Evolutionary conservation across 2,113 vertebrate genomes (phyloP), one percentile per base, ranked within the genome.

Genomic region (Amblyopsis rosae): DNA sequence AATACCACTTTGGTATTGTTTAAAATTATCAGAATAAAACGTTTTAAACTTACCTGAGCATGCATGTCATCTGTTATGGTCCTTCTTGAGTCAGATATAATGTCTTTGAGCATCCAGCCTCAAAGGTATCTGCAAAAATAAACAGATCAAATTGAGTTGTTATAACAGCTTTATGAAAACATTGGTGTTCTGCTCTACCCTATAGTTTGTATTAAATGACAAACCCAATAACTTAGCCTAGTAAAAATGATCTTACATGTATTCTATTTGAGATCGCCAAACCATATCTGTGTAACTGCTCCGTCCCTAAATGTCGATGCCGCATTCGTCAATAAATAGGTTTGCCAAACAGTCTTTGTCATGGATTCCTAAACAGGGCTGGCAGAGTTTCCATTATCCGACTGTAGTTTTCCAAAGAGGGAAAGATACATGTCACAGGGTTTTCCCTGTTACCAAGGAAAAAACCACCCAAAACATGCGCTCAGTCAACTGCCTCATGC

Each of bases 61-160:
- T 93, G 90, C 93, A 94, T 93, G 88, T 82, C 89, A 80, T 90
- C 86, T 70, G 82, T 70, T 74, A 26, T 55, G 45, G 70, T 84
- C 75, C 59, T 54, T 70, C 67, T 82, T 74, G 58, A 61, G 59
- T 63, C 50, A 54, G 76, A 67, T 58, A 12, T 80, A 49, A 82
- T 69, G 50, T 45, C 13, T 56, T 67, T 45, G 59, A 62, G 5
- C 26, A 16, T 17, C 46, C 72, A 67, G 72, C 72, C 73, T 85
- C 65, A 71, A 70, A 82, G 46, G 59, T 33, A 64, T 68, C 79
- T 82, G 80, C 55, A 66, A 69, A 81, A 47, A 87, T 59, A 76
- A 1, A 80, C 2, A 71, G 45, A 59, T 41, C 35, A 41, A 41
- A 41, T 41, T 5, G 4, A 41, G 7, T 41, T 55, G 15, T 16